Evolutionary conservation across 2,888 invertebrate genomes (phyloP).

Genomic region (Stenichneumon culpator): DNA sequence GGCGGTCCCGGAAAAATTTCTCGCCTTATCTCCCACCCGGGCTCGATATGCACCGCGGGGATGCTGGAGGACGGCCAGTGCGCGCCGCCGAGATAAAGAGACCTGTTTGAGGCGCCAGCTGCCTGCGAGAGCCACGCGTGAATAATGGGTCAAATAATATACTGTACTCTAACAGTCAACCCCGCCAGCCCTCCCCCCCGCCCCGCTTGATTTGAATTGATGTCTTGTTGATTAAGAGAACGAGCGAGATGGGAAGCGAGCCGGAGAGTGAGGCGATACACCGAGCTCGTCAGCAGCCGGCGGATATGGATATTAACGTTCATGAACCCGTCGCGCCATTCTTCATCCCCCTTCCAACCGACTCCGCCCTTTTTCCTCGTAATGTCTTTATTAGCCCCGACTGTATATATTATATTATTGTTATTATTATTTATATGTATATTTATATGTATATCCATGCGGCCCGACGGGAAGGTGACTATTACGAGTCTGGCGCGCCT

Average conservation of each 20-base stretch:
- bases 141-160: slow-evolving; percentile 61
- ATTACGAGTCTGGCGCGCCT: slow-evolving; percentile 31
- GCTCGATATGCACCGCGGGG: slow-evolving; percentile 20
- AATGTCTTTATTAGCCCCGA: slow-evolving; percentile 65
- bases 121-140: slow-evolving; percentile 32
- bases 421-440: slow-evolving; percentile 46
- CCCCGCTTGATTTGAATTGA: slow-evolving; percentile 68
- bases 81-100: not conserved
- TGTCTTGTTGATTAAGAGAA: slow-evolving; percentile 69
- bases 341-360: slow-evolving; percentile 59
- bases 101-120: slow-evolving; percentile 47
- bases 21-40: not conserved
- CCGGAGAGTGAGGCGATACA: not conserved
- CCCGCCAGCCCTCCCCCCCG: not conserved
- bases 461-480: slow-evolving; percentile 54
- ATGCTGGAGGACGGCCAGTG: slow-evolving; percentile 18
- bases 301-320: slow-evolving; percentile 71
- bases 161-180: slow-evolving; percentile 40
- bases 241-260: slow-evolving; percentile 38
- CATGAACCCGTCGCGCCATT: slow-evolving; percentile 62
- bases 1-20: not conserved
- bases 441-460: slow-evolving; percentile 40
- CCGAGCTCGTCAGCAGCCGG: slow-evolving; percentile 46
- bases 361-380: slow-evolving; percentile 47
- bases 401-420: slow-evolving; percentile 55